phyloP scores from a whole-genome alignment of 2,888 invertebrate genomes.

The Synanthedon vespiformis region DNA sequence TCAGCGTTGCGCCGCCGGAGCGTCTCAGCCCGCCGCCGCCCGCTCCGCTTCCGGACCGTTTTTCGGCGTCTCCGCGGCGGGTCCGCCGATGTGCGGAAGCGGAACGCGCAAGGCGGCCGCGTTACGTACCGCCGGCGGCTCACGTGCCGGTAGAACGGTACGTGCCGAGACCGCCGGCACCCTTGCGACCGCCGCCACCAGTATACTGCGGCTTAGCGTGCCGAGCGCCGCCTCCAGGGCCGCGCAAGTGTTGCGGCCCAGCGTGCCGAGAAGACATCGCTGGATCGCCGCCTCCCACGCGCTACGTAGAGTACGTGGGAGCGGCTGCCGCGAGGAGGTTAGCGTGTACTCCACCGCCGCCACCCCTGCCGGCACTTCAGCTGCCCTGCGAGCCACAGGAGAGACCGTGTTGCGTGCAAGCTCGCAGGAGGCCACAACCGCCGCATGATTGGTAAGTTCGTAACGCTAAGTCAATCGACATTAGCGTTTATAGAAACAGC shows the following conservation, averaged over 20 bases:
- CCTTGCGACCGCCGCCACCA: constrained; percentile 58
- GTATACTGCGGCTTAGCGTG: constrained; percentile 69
- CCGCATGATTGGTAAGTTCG: constrained; percentile 73
- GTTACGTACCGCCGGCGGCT: constrained; percentile 76
- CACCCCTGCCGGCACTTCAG: constrained; percentile 60
- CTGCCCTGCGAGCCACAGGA: constrained; percentile 60
- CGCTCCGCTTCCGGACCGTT: constrained; percentile 71
- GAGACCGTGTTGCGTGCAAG: constrained; percentile 70
- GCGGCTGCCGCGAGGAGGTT: constrained; percentile 73
- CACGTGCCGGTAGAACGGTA: constrained; percentile 81
- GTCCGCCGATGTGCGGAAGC: constrained; percentile 76
- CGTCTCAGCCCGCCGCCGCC: constrained; percentile 74
- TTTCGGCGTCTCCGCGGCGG: constrained; percentile 70
- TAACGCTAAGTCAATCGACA: no score
- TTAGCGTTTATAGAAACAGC: no score
- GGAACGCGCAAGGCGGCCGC: constrained; percentile 72
- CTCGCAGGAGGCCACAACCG: constrained; percentile 68
- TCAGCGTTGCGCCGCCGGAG: constrained; percentile 75
- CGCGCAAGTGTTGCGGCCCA: constrained; percentile 59
- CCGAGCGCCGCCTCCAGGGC: constrained; percentile 47
- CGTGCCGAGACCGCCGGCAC: constrained; percentile 72
- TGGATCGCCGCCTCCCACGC: constrained; percentile 54
- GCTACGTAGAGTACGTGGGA: constrained; percentile 74
- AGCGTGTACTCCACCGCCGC: constrained; percentile 64
- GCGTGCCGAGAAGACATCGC: constrained; percentile 59